phyloP scores from a whole-genome alignment of 2,113 vertebrate genomes.

The Pleuronectes platessa region DNA sequence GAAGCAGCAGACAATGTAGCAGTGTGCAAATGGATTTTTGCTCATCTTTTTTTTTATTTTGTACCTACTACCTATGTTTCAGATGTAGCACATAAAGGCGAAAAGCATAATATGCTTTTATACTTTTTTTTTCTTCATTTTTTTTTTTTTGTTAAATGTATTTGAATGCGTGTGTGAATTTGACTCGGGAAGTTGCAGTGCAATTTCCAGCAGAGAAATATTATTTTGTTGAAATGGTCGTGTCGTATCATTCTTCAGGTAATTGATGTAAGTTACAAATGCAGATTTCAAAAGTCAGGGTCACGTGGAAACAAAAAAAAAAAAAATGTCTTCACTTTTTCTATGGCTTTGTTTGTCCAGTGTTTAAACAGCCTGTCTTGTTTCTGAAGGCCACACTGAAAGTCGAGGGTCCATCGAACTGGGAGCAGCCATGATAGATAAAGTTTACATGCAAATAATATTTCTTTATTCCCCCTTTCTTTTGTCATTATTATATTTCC shows the following conservation, averaged over 20 bases:
- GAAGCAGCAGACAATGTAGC: slow-evolving; percentile 98
- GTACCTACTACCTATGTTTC: slow-evolving; percentile 94
- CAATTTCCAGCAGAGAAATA: slow-evolving; percentile 78
- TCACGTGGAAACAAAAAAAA: slow-evolving; percentile 57
- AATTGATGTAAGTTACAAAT: slow-evolving; percentile 72
- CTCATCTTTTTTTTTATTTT: slow-evolving; percentile 85
- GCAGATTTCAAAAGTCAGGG: slow-evolving; percentile 77
- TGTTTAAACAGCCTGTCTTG: slow-evolving; percentile 43
- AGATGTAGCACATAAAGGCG: slow-evolving; percentile 93
- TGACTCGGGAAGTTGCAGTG: slow-evolving; percentile 89
- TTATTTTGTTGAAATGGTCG: slow-evolving; percentile 68
- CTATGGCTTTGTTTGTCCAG: slow-evolving; percentile 68
- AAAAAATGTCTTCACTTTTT: slow-evolving; percentile 53
- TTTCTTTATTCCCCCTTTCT: slow-evolving; percentile 30
- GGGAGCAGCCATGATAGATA: slow-evolving; percentile 64
- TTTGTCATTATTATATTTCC: slow-evolving; percentile 1
- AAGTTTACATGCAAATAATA: slow-evolving; percentile 71
- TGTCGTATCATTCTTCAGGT: slow-evolving; percentile 74
- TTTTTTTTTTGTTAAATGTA: slow-evolving; percentile 61
- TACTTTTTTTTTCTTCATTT: slow-evolving; percentile 46
- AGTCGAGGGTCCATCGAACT: slow-evolving; percentile 58
- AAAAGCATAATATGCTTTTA: slow-evolving; percentile 75
- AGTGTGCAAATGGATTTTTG: slow-evolving; percentile 95
- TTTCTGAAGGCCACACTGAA: slow-evolving; percentile 62
- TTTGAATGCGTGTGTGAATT: slow-evolving; percentile 74